These are phyloP conservation scores for Virgularia gustaviana DNA, from an alignment of 92 coral and sea anemone species.

Conservation along the genomic window DNA sequence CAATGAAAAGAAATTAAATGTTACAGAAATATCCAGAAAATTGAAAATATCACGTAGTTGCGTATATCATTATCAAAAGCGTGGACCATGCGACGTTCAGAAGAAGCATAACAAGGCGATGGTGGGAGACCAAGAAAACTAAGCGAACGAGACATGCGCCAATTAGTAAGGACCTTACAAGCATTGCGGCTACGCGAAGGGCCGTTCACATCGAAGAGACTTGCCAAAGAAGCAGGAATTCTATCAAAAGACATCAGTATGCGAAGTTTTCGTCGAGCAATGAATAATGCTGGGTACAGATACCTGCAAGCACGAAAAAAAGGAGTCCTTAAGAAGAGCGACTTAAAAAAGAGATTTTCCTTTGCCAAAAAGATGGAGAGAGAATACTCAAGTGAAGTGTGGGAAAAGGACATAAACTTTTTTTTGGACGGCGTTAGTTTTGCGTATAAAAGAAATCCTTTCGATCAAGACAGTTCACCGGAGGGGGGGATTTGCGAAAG, in stretches of 20 bases:
- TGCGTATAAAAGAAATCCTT: no score
- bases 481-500: constrained; percentile 28
- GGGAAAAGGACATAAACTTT: constrained; percentile 19
- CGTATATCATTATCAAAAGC: not conserved
- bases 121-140: constrained; percentile 16
- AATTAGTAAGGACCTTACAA: not conserved
- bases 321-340: constrained; percentile 3
- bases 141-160: not conserved
- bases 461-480: constrained; percentile 16
- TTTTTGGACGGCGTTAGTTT: constrained; percentile 21
- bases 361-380: no score
- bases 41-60: not conserved
- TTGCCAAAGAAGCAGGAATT: constrained; percentile 1
- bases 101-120: not conserved
- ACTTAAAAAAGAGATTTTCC: not conserved
- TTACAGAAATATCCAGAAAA: not conserved
- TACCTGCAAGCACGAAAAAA: constrained; percentile 22
- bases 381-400: not conserved
- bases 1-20: not conserved
- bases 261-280: constrained; percentile 8
- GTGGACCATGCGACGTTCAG: no score
- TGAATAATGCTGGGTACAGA: not conserved
- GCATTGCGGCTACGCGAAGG: constrained; percentile 4
- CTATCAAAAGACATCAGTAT: not conserved
- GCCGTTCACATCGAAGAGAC: constrained; percentile 1